Evolutionary conservation across 2,888 invertebrate species (phyloP).

Genomic region (Barypeithes pellucidus): DNA sequence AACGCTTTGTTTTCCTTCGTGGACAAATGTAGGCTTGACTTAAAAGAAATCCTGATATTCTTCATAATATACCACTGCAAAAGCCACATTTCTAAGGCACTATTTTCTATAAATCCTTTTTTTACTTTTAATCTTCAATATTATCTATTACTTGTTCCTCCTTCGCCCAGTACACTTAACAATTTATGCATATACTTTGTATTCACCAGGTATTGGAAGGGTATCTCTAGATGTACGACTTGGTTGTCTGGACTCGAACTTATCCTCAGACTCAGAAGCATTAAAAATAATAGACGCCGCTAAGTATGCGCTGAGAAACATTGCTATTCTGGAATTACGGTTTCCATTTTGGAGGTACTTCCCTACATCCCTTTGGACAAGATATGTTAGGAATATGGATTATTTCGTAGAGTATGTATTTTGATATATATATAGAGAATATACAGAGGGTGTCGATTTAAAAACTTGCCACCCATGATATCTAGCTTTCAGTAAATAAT

Average conservation of each 20-base stretch:
- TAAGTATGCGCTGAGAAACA: slow-evolving; percentile 78
- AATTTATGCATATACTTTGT: neutral
- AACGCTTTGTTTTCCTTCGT: too few species aligned
- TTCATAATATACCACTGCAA: too few species aligned
- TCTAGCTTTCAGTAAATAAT: too few species aligned
- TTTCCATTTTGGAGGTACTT: slow-evolving; percentile 81
- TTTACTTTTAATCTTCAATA: too few species aligned
- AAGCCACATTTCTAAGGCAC: too few species aligned
- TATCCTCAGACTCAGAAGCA: slow-evolving; percentile 72
- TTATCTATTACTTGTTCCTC: too few species aligned
- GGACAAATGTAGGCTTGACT: too few species aligned
- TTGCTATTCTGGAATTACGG: slow-evolving; percentile 77
- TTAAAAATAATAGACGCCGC: slow-evolving; percentile 79
- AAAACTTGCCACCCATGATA: too few species aligned
- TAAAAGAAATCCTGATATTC: too few species aligned
- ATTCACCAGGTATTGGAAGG: slow-evolving; percentile 74
- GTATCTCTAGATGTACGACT: slow-evolving; percentile 79
- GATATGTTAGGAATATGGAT: slow-evolving; percentile 79
- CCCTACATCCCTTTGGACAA: slow-evolving; percentile 76
- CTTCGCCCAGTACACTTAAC: too few species aligned
- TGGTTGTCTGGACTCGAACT: slow-evolving; percentile 76
- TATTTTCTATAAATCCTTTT: too few species aligned
- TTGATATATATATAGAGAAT: neutral
- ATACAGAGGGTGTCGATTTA: too few species aligned
- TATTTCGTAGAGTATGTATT: slow-evolving; percentile 77